Evolutionary conservation across 2,113 vertebrate species (phyloP).

Genomic region (Pagrus major): DNA sequence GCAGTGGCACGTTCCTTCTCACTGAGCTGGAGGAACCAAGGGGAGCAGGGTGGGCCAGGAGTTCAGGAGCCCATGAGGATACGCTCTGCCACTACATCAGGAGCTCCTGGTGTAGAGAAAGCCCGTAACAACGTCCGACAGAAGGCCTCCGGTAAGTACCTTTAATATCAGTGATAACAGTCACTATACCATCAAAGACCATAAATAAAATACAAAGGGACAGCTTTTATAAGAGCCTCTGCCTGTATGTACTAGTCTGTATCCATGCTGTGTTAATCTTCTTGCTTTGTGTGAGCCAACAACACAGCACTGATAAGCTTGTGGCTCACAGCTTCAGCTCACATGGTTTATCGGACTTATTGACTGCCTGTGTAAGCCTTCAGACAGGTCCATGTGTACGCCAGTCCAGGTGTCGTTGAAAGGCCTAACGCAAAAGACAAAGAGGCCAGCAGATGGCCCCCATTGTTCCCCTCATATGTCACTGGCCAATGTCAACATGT

Average conservation of each 20-base stretch:
- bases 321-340: background rate
- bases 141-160: constrained; percentile 92
- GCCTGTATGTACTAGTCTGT: constrained; percentile 6
- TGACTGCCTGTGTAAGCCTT: constrained; percentile 61
- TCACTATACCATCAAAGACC: background rate
- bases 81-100: constrained; percentile 96
- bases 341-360: constrained; percentile 43
- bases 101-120: constrained; percentile 95
- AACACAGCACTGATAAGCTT: constrained; percentile 34
- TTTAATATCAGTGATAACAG: background rate
- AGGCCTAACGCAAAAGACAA: constrained; percentile 66
- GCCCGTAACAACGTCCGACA: constrained; percentile 94
- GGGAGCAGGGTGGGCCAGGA: constrained; percentile 77
- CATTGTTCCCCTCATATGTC: constrained; percentile 73
- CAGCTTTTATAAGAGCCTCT: background rate
- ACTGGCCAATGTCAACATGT: constrained; percentile 73
- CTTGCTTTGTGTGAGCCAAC: constrained; percentile 24
- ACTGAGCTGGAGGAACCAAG: constrained; percentile 95
- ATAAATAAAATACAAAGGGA: background rate
- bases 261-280: constrained; percentile 21
- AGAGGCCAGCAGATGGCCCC: constrained; percentile 76
- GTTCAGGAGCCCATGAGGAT: constrained; percentile 95
- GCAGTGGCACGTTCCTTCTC: constrained; percentile 93
- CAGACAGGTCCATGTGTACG: constrained; percentile 60
- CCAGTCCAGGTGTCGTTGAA: constrained; percentile 71